Evolutionary conservation across 2,888 invertebrate species (phyloP).

Genomic region (Steinernema hermaphroditum): DNA sequence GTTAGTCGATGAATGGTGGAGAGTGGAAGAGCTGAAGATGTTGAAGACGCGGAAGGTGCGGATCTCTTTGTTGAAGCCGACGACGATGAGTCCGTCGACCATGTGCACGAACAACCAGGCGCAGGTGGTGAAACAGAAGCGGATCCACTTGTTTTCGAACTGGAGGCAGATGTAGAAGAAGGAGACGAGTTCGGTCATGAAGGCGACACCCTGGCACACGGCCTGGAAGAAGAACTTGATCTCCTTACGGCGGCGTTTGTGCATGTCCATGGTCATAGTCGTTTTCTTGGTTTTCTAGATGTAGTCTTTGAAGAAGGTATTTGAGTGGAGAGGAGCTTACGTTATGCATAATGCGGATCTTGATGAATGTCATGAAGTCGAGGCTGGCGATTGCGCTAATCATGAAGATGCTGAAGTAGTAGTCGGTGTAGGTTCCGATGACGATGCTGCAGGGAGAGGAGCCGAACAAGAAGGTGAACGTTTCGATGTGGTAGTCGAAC

Average conservation of each 20-base stretch:
- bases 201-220: background rate
- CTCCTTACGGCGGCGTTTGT: background rate
- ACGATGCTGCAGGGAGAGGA: background rate
- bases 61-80: background rate
- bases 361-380: background rate
- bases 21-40: no score
- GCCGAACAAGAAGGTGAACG: background rate
- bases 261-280: background rate
- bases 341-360: background rate
- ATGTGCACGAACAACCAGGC: background rate
- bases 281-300: background rate
- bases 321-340: no score
- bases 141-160: conserved; percentile 14
- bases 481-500: conserved; percentile 5
- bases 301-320: no score
- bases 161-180: conserved; percentile 5
- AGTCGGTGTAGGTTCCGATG: conserved; percentile 1
- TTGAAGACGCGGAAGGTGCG: background rate
- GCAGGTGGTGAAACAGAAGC: conserved; percentile 13
- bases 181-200: conserved; percentile 13
- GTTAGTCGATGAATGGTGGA: no score
- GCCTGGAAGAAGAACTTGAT: conserved; percentile 16
- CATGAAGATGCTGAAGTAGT: conserved; percentile 25
- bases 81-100: conserved; percentile 13
- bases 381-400: background rate